A percentile compares a stretch with the other conserved stretches of the same genome.
phyloP scores from a whole-genome alignment of 2,888 invertebrate genomes.

The Acanthosoma haemorrhoidale region DNA sequence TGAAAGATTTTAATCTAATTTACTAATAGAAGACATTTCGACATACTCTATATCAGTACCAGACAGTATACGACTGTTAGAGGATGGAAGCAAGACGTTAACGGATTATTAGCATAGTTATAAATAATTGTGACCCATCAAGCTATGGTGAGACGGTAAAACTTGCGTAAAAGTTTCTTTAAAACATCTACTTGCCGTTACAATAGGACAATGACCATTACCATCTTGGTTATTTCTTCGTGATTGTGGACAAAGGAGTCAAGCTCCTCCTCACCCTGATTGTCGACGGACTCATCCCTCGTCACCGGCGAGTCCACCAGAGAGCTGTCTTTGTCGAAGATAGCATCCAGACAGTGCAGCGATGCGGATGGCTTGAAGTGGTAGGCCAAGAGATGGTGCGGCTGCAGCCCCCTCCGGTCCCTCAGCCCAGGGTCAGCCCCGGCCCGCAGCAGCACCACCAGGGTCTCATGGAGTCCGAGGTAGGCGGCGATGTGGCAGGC shows the following conservation, averaged over 20 bases:
- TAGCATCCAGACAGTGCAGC: neutral
- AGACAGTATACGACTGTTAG: too few species aligned
- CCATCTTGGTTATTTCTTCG: neutral
- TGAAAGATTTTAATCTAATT: too few species aligned
- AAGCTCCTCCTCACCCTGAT: neutral
- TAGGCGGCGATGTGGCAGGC: neutral
- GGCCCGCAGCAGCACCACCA: neutral
- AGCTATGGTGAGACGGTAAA: too few species aligned
- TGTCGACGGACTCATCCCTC: neutral
- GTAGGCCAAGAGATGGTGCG: neutral
- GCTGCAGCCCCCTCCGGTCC: neutral
- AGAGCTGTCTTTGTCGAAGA: neutral
- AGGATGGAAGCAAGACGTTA: too few species aligned
- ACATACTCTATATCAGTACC: too few species aligned
- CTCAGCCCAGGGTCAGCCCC: neutral
- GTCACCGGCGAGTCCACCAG: neutral
- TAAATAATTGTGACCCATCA: too few species aligned
- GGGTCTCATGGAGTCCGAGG: neutral
- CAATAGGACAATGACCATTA: too few species aligned
- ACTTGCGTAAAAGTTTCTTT: too few species aligned
- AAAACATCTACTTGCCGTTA: too few species aligned
- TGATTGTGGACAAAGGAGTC: conserved; percentile 1
- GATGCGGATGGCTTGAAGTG: neutral
- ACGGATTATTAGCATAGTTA: too few species aligned
- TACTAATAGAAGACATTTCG: too few species aligned